Evolutionary conservation across 1,140 invertebrate species (phyloP).

Genomic region (Cataglyphis hispanica): DNA sequence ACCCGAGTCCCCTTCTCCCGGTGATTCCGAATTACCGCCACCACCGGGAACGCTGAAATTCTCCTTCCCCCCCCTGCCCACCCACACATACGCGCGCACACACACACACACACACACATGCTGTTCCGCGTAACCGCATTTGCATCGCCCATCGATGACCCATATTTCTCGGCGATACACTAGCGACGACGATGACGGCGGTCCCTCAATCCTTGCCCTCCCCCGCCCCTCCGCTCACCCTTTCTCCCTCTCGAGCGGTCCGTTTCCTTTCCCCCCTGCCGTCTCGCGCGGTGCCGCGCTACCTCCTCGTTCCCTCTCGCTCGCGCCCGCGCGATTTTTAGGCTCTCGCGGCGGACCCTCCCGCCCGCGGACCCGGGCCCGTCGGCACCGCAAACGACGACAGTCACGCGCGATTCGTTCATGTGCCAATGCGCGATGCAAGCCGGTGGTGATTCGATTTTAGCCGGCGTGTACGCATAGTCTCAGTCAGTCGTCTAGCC

Average conservation of each 20-base stretch:
- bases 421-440: constrained; percentile 73
- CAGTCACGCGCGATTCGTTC: constrained; percentile 75
- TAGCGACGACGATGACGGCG: constrained; percentile 48
- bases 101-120: constrained; percentile 41
- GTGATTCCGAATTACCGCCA: constrained; percentile 11
- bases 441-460: constrained; percentile 71
- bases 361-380: constrained; percentile 26
- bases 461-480: constrained; percentile 59
- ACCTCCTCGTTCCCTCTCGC: constrained; percentile 40
- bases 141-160: constrained; percentile 83
- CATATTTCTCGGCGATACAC: constrained; percentile 76
- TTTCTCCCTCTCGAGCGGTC: constrained; percentile 32
- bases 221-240: constrained; percentile 17
- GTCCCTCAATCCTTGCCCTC: constrained; percentile 43
- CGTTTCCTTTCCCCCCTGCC: neutral
- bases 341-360: constrained; percentile 46
- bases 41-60: constrained; percentile 17
- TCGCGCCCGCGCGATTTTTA: constrained; percentile 44
- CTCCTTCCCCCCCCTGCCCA: constrained; percentile 25
- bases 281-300: constrained; percentile 3
- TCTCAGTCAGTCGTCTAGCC: constrained; percentile 41
- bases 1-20: constrained; percentile 29
- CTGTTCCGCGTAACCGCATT: constrained; percentile 79
- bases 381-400: constrained; percentile 35
- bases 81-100: constrained; percentile 33